Evolutionary conservation across 2,888 invertebrate genomes (phyloP).

Genomic region (Branchipolynoe longqiensis): DNA sequence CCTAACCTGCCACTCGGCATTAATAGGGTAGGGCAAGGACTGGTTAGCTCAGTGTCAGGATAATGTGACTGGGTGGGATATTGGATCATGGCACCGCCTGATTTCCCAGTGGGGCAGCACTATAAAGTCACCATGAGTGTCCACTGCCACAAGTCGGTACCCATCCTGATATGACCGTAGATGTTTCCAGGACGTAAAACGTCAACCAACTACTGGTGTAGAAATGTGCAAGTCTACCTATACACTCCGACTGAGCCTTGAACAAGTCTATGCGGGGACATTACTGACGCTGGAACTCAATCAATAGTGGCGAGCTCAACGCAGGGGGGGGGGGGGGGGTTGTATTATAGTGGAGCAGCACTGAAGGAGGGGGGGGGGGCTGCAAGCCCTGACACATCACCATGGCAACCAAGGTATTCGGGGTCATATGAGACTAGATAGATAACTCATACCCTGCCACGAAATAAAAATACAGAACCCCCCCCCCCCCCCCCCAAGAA

Average conservation of each 20-base stretch:
- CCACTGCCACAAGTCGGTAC: no score
- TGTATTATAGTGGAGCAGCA: conserved; percentile 17
- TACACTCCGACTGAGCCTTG: not conserved
- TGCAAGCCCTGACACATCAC: conserved; percentile 16
- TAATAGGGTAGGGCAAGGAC: no score
- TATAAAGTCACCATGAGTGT: no score
- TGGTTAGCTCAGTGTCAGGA: no score
- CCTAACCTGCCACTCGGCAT: no score
- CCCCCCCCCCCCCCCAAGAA: not conserved
- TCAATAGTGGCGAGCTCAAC: conserved; percentile 17
- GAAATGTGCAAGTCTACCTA: conserved; percentile 11
- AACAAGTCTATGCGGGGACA: conserved; percentile 5
- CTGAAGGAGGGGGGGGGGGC: conserved; percentile 16
- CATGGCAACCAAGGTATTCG: conserved; percentile 48
- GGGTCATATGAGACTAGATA: conserved; percentile 29
- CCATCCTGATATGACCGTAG: no score
- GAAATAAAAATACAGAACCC: not conserved
- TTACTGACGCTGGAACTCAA: conserved; percentile 28
- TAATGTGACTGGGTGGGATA: no score
- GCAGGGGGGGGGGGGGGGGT: not conserved
- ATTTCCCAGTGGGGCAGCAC: no score
- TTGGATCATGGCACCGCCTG: no score
- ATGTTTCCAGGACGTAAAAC: no score
- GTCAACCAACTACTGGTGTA: no score
- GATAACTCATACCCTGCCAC: not conserved